Base-by-base conservation (phyloP, 2,797 vertebrate genomes). In the Poecilia gillii region DNA sequence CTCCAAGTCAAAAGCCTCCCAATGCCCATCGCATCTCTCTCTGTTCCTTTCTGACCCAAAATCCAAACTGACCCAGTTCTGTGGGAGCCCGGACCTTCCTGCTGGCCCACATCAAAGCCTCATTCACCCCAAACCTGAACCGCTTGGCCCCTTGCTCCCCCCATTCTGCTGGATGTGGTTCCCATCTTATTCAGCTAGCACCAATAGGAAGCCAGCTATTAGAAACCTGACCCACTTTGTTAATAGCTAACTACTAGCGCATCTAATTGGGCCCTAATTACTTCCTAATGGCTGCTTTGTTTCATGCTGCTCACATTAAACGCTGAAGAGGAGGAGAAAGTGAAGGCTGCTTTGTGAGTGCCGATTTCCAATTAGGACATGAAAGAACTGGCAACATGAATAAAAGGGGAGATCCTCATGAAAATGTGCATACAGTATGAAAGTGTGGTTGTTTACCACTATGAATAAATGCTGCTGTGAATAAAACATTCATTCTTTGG, bases 251-350 rank as follows among this genome's bases (percentile, higher is more conserved):
- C 90, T 82, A 87, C 93, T 93, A 89, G 89, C 90, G 91, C 85
- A 83, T 90, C 93, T 95, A 96, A 96, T 96, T 95, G 94, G 92
- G 85, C 88, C 74, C 88, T 93, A 96, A 96, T 95, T 92, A 94
- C 92, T 90, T 94, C 91, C 94, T 96, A 95, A 95, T 95, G 90
- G 90, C 77, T 36, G 81, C 92, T 89, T 95, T 95, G 94, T 96
- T 94, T 94, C 79, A 86, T 89, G 83, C 80, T 89, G 81, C 77
- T 85, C 85, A 91, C 75, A 16, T 86, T 94, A 93, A 93, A 94
- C 88, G 81, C 88, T 87, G 82, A 94, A 91, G 78, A 84, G 89
- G 82, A 80, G 64, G 80, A 83, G 80, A 85, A 45, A 78, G 53
- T 80, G 66, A 72, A 85, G 49, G 77, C 74, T 0, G 76, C 6